These are phyloP conservation scores for Diorhabda sublineata DNA, from an alignment of 1,140 invertebrate species.

Conservation along the genomic window DNA sequence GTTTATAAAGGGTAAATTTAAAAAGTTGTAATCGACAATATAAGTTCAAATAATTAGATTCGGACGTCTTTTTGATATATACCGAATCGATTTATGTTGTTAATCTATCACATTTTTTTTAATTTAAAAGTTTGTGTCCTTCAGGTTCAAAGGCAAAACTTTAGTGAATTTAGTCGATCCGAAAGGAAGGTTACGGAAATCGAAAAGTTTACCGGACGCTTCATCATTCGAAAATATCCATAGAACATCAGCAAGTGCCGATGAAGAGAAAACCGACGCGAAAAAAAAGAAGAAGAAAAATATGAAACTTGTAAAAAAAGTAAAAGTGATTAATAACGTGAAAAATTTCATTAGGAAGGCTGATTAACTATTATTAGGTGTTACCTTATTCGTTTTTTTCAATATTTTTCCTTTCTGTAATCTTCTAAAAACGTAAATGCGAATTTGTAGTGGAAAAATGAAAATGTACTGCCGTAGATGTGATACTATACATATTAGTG, in stretches of 20 bases:
- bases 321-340: slow-evolving; percentile 33
- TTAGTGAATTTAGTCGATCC: slow-evolving; percentile 11
- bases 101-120: neutral
- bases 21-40: too few species aligned
- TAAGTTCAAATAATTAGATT: too few species aligned
- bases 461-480: slow-evolving; percentile 18
- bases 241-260: slow-evolving; percentile 20
- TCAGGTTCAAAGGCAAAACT: slow-evolving; percentile 27
- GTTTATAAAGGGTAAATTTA: too few species aligned
- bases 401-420: too few species aligned
- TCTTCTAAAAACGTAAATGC: neutral
- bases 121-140: neutral
- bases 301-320: slow-evolving; percentile 32
- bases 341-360: slow-evolving; percentile 32
- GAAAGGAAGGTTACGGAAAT: slow-evolving; percentile 23
- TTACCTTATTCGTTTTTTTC: slow-evolving; percentile 4
- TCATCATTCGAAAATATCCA: slow-evolving; percentile 15
- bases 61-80: neutral
- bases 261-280: slow-evolving; percentile 26
- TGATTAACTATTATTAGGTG: slow-evolving; percentile 13
- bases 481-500: slow-evolving; percentile 11
- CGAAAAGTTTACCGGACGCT: slow-evolving; percentile 30
- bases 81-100: neutral
- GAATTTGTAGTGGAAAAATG: neutral
- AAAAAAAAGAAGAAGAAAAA: slow-evolving; percentile 37